Percentiles rank a stretch among this genome's conserved stretches.
Conservation (phyloP, 2,113 vertebrate species). For the Zosterops japonicus region DNA sequence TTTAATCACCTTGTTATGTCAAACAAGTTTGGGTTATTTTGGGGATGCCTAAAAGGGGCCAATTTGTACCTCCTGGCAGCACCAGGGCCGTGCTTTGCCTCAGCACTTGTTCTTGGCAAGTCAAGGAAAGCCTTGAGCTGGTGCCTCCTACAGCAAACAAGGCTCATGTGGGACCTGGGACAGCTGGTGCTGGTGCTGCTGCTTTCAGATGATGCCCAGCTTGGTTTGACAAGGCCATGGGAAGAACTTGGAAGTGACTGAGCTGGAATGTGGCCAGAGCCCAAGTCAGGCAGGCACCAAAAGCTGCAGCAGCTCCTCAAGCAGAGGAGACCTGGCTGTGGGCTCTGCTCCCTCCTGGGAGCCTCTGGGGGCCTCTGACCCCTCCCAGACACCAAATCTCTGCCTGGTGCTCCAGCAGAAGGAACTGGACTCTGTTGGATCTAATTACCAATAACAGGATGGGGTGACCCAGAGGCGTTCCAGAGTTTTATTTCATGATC, state of each 20-base stretch:
- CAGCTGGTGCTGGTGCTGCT: neutral
- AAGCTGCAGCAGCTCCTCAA: fast-evolving
- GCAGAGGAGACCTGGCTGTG: fast-evolving
- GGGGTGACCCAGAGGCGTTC: no score
- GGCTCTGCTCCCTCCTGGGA: neutral
- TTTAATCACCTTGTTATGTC: constrained; percentile 58
- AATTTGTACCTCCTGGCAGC: constrained; percentile 31
- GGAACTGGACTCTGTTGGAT: neutral
- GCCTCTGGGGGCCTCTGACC: neutral
- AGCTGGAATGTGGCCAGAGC: neutral
- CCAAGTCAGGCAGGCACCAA: neutral
- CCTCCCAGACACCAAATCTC: neutral
- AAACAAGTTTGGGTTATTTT: constrained; percentile 46
- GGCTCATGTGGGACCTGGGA: neutral
- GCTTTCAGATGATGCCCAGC: neutral
- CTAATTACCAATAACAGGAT: no score
- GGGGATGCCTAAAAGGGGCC: constrained; percentile 16
- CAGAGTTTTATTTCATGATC: no score
- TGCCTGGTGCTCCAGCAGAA: neutral
- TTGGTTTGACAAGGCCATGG: neutral
- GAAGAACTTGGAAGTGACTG: neutral
- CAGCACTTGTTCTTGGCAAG: neutral
- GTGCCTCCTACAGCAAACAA: neutral
- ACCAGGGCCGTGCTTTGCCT: neutral
- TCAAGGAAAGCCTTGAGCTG: neutral